phyloP scores from a whole-genome alignment of 2,797 vertebrate genomes.

The Semotilus atromaculatus region DNA sequence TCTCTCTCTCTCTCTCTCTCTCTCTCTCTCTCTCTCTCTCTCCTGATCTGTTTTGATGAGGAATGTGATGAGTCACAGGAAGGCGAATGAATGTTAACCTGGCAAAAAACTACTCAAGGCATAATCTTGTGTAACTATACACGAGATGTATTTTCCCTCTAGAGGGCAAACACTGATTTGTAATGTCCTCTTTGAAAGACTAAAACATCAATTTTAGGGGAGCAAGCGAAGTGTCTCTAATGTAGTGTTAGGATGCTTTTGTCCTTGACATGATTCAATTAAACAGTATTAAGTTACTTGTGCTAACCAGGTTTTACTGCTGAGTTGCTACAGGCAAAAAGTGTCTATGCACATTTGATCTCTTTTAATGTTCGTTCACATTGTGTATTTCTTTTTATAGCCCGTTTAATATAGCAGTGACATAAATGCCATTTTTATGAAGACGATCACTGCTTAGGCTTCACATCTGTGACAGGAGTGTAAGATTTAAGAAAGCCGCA shows the following conservation, averaged over 20 bases:
- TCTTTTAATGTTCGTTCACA: slow-evolving; percentile 4
- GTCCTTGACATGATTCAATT: slow-evolving; percentile 27
- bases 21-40: slow-evolving; percentile 36
- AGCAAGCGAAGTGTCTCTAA: not conserved
- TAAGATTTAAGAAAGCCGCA: slow-evolving; percentile 24
- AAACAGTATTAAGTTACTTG: slow-evolving; percentile 32
- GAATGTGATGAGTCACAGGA: slow-evolving; percentile 74
- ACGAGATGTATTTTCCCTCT: slow-evolving; percentile 15
- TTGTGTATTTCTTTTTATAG: slow-evolving; percentile 41
- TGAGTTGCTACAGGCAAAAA: slow-evolving; percentile 12
- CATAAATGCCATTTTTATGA: slow-evolving; percentile 35
- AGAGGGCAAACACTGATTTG: slow-evolving; percentile 22
- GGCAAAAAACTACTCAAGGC: slow-evolving; percentile 57
- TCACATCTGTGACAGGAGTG: slow-evolving; percentile 43
- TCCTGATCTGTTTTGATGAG: slow-evolving; percentile 60
- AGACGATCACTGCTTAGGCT: slow-evolving; percentile 16
- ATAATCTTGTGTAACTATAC: slow-evolving; percentile 46
- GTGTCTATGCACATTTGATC: slow-evolving; percentile 6
- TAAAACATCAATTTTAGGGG: slow-evolving; percentile 12
- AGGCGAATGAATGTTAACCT: slow-evolving; percentile 68
- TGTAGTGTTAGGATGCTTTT: not conserved
- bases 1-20: not conserved
- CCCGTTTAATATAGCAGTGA: slow-evolving; percentile 24
- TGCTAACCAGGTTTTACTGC: slow-evolving; percentile 10
- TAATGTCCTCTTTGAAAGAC: slow-evolving; percentile 10